Percentiles rank a stretch among this genome's conserved stretches.
phyloP scores from a whole-genome alignment of 2,888 invertebrate genomes.

The Heliconius charithonia region DNA sequence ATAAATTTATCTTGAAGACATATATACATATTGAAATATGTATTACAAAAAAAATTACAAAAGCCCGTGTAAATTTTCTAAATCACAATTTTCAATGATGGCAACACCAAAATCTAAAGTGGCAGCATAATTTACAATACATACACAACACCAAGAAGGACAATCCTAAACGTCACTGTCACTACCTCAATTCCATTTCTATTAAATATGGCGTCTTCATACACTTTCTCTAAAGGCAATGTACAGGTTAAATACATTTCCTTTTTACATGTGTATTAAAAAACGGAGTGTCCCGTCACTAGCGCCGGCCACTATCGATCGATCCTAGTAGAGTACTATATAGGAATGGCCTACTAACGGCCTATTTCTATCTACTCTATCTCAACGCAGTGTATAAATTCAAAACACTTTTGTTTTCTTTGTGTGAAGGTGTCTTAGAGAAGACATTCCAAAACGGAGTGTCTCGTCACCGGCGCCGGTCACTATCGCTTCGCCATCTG shows the following conservation, averaged over 20 bases:
- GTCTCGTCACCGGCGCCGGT: constrained; percentile 99
- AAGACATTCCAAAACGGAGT: constrained; percentile 99
- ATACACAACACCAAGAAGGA: background rate
- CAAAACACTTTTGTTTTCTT: constrained; percentile 96
- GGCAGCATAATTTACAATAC: constrained; percentile 8
- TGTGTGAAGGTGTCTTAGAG: constrained; percentile 97
- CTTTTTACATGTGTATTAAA: too few species aligned
- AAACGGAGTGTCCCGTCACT: too few species aligned
- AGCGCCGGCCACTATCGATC: too few species aligned
- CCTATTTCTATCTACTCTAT: constrained; percentile 56
- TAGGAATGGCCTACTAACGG: too few species aligned
- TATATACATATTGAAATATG: background rate
- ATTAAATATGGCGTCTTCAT: background rate
- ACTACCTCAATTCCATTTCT: background rate
- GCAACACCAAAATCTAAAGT: constrained; percentile 13
- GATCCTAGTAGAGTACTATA: too few species aligned
- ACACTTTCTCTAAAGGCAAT: background rate
- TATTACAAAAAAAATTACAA: constrained; percentile 9
- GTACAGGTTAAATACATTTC: too few species aligned
- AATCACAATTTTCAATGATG: background rate
- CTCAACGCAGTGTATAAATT: constrained; percentile 93
- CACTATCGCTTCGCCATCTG: constrained; percentile 99
- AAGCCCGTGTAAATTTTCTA: constrained; percentile 20
- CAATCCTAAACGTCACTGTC: background rate
- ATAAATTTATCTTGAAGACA: background rate